A percentile compares a stretch with the other conserved stretches of the same genome.
phyloP scores from a whole-genome alignment of 2,797 vertebrate genomes.

The Menidia menidia region DNA sequence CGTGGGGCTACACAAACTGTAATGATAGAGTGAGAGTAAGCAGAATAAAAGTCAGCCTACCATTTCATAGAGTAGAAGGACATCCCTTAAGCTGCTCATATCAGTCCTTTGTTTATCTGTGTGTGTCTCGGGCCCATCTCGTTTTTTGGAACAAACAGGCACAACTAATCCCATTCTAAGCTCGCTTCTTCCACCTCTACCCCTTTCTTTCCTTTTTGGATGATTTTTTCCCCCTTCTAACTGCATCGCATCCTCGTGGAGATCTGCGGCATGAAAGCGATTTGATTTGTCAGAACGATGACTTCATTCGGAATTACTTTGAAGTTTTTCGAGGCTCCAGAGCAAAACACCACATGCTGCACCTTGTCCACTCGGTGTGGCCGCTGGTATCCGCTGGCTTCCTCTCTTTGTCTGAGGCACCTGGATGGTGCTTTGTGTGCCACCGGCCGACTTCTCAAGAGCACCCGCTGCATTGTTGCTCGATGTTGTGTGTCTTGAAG shows the following conservation, averaged over 20 bases:
- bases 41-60: slow-evolving; percentile 42
- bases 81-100: slow-evolving; percentile 54
- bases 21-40: slow-evolving; percentile 61
- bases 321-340: slow-evolving; percentile 18
- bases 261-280: slow-evolving; percentile 30
- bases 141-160: slow-evolving; percentile 58
- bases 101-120: slow-evolving; percentile 68
- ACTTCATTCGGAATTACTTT: slow-evolving; percentile 15
- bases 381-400: slow-evolving; percentile 24
- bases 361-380: neutral
- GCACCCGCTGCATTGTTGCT: neutral
- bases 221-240: slow-evolving; percentile 30
- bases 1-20: slow-evolving; percentile 22
- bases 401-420: slow-evolving; percentile 14
- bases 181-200: slow-evolving; percentile 49
- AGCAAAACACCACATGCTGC: slow-evolving; percentile 12
- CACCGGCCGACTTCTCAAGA: neutral
- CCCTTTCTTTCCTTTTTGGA: slow-evolving; percentile 28
- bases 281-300: slow-evolving; percentile 55
- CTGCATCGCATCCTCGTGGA: slow-evolving; percentile 20
- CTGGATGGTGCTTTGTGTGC: slow-evolving; percentile 13
- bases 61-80: slow-evolving; percentile 46
- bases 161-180: slow-evolving; percentile 72
- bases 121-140: slow-evolving; percentile 58
- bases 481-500: slow-evolving; percentile 23